These are phyloP conservation scores for Todus mexicanus DNA, from an alignment of 2,797 vertebrate genomes.

Conservation along the genomic window DNA sequence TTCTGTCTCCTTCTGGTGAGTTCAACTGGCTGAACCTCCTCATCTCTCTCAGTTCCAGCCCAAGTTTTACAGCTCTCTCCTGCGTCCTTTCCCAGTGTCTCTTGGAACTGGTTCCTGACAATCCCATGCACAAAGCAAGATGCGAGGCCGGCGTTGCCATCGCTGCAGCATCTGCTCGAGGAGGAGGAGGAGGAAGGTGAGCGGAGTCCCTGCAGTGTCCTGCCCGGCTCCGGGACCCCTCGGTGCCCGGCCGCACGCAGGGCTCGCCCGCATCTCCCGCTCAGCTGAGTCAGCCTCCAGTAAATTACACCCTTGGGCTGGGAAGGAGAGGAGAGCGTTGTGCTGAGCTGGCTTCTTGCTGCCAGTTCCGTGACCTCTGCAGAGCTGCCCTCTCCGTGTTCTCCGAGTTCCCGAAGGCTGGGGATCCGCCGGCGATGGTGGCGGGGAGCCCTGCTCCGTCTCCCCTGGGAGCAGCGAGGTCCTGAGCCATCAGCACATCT, in stretches of 20 bases:
- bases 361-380: slow-evolving; percentile 26
- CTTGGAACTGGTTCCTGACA: neutral
- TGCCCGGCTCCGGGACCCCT: neutral
- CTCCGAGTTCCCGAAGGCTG: neutral
- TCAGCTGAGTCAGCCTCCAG: slow-evolving; percentile 32
- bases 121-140: neutral
- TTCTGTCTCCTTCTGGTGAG: neutral
- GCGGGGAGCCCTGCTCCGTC: neutral
- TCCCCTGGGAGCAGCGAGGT: neutral
- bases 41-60: neutral
- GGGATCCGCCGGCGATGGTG: neutral
- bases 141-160: neutral
- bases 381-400: neutral
- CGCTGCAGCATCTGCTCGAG: neutral
- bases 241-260: neutral
- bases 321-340: neutral
- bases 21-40: neutral
- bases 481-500: fast-evolving
- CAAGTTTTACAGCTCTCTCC: neutral
- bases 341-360: slow-evolving; percentile 28
- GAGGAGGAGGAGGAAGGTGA: neutral
- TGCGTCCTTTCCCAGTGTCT: neutral
- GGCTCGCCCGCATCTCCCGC: neutral
- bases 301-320: slow-evolving; percentile 44
- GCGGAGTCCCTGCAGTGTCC: neutral